Conservation (phyloP, 1,140 invertebrate species). For the Brachionus plicatilis region DNA sequence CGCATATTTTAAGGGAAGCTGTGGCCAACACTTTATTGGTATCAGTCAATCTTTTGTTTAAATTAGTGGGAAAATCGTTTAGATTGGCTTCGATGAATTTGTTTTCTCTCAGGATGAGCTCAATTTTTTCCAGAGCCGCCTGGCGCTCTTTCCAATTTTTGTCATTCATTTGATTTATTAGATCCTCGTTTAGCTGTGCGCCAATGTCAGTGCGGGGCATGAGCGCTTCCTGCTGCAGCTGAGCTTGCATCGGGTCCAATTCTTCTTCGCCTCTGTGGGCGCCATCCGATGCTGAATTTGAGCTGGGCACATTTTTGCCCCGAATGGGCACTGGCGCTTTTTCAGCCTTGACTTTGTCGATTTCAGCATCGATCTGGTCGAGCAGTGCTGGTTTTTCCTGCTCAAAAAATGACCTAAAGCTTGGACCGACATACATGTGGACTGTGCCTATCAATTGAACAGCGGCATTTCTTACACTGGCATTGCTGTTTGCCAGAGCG, state of each 20-base stretch:
- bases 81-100: conserved; percentile 29
- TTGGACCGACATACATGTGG: conserved; percentile 72
- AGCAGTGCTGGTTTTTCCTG: conserved; percentile 76
- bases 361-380: conserved; percentile 78
- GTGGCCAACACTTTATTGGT: conserved; percentile 27
- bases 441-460: conserved; percentile 66
- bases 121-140: conserved; percentile 74
- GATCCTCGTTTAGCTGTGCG: conserved; percentile 42
- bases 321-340: conserved; percentile 63
- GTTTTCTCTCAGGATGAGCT: conserved; percentile 58
- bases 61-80: background rate
- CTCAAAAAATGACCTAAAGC: conserved; percentile 72
- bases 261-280: conserved; percentile 46
- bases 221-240: conserved; percentile 59
- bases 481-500: conserved; percentile 74
- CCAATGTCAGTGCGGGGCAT: conserved; percentile 71
- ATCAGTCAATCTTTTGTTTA: conserved; percentile 37
- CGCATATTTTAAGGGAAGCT: background rate
- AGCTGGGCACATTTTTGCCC: conserved; percentile 55
- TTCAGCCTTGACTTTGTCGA: conserved; percentile 65
- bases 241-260: conserved; percentile 52
- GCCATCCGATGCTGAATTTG: conserved; percentile 49
- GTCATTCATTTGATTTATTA: conserved; percentile 72
- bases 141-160: conserved; percentile 90
- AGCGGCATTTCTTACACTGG: conserved; percentile 69